Evolutionary conservation across 2,888 invertebrate species (phyloP), one percentile per base, ranked within the genome.

Genomic region (Phalera bucephala): DNA sequence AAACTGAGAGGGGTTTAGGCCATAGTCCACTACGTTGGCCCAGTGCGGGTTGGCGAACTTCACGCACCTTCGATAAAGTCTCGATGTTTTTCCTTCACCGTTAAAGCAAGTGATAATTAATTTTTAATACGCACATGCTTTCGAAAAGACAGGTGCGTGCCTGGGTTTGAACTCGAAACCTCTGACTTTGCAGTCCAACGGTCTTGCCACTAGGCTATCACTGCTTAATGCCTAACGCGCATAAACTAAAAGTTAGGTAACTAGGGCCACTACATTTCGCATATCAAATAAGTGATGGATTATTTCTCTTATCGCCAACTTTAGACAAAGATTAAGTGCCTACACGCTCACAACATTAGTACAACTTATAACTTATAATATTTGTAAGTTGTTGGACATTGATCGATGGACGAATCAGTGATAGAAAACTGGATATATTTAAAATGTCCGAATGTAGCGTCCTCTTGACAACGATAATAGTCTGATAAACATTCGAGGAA

Each of bases 261-360:
- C 19, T 20, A 38, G 17, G 7, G 20, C 25, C 13, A 42, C 14
- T 13, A 36, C 41, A 42, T 42, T 49, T 52, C 33, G 45, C 31
- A 41, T 33, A 40, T 36, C 33, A 19, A 25, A 35, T 27, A 40
- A 45, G 62, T 60, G 66, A 66, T 69, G 54, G 62, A 71, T 72
- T 42, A 39, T 40, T 34, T 31, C 32, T 9, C 31, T 57, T 58
- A 71, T 58, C 61, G 35, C 25, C 48, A 45, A 56, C 38, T 57
- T 59, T 37, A 52, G 52, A 66, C 57, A 55, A 52, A 65, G 64
- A 67, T 66, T 51, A 52, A 50, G 51, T 34, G 38, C 8, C 23
- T 23, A 36, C 22, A 12, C 21, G 21, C 15, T 27, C 7, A 11
- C 11, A 19, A 29, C 19, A 19, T 17, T 17, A 15, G 15, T 15